Evolutionary conservation across 2,113 vertebrate species (phyloP), one percentile per base, ranked within the genome.

Genomic region (Artemisiospiza belli): DNA sequence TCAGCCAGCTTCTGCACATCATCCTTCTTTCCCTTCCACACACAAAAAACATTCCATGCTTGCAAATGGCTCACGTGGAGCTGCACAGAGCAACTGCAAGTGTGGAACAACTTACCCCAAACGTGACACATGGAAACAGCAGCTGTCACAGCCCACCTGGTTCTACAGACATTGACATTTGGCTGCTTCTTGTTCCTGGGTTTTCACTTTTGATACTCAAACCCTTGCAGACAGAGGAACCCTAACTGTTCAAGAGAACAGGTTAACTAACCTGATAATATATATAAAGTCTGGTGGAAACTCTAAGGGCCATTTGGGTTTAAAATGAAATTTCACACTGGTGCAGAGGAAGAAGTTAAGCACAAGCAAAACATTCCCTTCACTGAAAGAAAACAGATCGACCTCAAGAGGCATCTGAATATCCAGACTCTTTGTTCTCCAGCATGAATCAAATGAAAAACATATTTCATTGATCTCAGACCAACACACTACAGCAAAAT

Each of bases 401-500:
- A 94, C 82, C 83, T 91, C 91, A 44, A 58, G 62, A 92, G 82
- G 68, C 87, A 92, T 55, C 76, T 67, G 89, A 95, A 84, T 54
- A 84, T 55, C 73, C 89, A 94, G 78, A 61, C 62, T 63, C 46
- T 52, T 64, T 93, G 86, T 76, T 82, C 89, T 89, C 68, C 72
- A 68, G 79, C 79, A 64, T 10, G 73, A 94, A 97, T 73, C 92
- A 90, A 96, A 94, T 51, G 55, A 92, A 94, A 90, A 93, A 70
- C 64, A 18, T 25, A 72, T 85, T 87, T 78, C 93, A 90, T 62
- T 91, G 92, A 95, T 94, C 79, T 95, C 72, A 57, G 51, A 80
- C 67, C 78, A 89, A 95, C 92, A 95, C 43, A 22, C 78, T 35
- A 49, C 68, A 80, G 90, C 62, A 66, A 86, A 88, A 70, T 35